Evolutionary conservation across 2,888 invertebrate genomes (phyloP).

Genomic region (Eupsilia transversa): DNA sequence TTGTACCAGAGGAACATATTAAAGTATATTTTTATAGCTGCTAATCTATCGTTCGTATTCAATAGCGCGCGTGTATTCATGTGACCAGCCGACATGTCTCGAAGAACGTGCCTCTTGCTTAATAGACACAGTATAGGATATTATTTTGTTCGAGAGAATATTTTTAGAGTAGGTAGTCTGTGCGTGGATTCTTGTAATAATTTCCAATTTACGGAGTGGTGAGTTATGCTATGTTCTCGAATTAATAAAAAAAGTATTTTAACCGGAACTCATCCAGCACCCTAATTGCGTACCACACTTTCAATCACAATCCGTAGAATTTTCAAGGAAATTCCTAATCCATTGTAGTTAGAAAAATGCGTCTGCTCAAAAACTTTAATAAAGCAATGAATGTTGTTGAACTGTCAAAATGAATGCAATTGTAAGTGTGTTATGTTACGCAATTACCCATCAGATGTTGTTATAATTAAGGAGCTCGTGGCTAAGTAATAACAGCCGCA

Average conservation of each 20-base stretch:
- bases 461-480: too few relatives aligned
- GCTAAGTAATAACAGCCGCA: too few relatives aligned
- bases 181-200: not conserved
- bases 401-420: too few relatives aligned
- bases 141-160: conserved; percentile 11
- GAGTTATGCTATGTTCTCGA: not conserved
- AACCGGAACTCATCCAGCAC: too few relatives aligned
- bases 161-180: not conserved
- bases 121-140: not conserved
- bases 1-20: conserved; percentile 50
- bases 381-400: too few relatives aligned
- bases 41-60: conserved; percentile 67
- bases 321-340: too few relatives aligned
- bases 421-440: too few relatives aligned
- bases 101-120: conserved; percentile 50
- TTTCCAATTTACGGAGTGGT: not conserved
- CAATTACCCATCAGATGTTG: too few relatives aligned
- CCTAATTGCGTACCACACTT: too few relatives aligned
- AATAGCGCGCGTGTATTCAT: conserved; percentile 40
- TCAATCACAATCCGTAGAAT: too few relatives aligned
- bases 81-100: conserved; percentile 41
- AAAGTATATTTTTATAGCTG: conserved; percentile 61
- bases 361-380: too few relatives aligned
- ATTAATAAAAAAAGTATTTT: not conserved
- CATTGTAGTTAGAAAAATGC: too few relatives aligned